Evolutionary conservation across 1,140 invertebrate species (phyloP), one percentile per base, ranked within the genome.

Genomic region (Psilanteris sp.): DNA sequence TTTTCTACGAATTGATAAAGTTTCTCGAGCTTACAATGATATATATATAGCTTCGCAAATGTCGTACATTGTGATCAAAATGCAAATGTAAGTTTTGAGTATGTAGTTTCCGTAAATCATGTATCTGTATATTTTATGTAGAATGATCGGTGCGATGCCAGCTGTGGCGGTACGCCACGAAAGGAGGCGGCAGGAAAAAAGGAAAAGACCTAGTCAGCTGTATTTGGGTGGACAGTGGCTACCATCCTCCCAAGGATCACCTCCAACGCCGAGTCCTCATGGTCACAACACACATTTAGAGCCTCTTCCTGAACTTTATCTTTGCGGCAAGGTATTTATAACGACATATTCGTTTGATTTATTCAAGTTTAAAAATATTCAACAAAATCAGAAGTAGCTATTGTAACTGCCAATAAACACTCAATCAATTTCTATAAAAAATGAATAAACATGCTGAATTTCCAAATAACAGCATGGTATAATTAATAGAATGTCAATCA

Each of bases 131-230:
- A 3, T 54, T 59, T 59, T 54, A 4, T 46, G 9, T 77, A 92
- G 90, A 84, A 95, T 95, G 94, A 94, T 95, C 80, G 94, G 94
- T 71, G 94, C 94, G 41, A 95, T 95, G 94, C 94, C 94, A 85
- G 94, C 94, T 67, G 93, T 95, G 85, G 93, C 94, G 9, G 93
- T 95, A 20, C 92, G 94, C 82, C 93, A 95, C 86, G 93, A 94
- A 85, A 89, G 94, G 66, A 89, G 93, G 41, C 92, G 93, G 71
- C 91, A 92, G 77, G 93, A 94, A 79, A 94, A 93, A 89, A 88
- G 92, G 39, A 91, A 90, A 81, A 88, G 93, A 66, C 93, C 93
- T 3, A 93, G 91, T 79, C 92, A 94, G 83, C 89, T 94, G 67
- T 92, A 93, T 82, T 87, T 93, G 54, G 89, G 89, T 20, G 89